A percentile compares a stretch with the other conserved stretches of the same genome.
phyloP scores from a whole-genome alignment of 2,797 vertebrate genomes.

The Notoglanidium macrostoma region DNA sequence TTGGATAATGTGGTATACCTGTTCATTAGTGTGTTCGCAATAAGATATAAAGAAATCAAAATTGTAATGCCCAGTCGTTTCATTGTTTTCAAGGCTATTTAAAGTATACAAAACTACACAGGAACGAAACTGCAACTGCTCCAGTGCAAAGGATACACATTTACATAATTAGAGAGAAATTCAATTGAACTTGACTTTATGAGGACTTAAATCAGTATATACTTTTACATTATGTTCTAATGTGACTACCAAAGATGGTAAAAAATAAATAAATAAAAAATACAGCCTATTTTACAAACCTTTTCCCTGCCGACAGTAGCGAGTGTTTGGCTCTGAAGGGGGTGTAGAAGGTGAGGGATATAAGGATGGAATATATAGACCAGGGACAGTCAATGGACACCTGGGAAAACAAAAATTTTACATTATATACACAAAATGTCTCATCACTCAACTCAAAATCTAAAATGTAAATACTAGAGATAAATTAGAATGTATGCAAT shows the following conservation, averaged over 20 bases:
- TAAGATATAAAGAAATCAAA: background rate
- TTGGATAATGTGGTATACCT: background rate
- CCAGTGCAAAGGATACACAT: background rate
- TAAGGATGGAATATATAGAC: constrained; percentile 96
- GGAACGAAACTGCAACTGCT: background rate
- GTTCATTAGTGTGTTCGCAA: background rate
- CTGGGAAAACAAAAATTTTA: constrained; percentile 64
- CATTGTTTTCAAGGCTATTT: background rate
- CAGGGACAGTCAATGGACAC: constrained; percentile 97
- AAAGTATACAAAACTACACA: background rate
- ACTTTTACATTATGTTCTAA: background rate
- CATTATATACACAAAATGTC: background rate
- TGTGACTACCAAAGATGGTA: background rate
- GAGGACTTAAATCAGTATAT: background rate
- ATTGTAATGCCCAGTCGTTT: background rate
- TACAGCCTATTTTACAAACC: constrained; percentile 70
- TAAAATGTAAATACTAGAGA: background rate
- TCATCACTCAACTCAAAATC: background rate
- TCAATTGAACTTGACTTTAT: background rate
- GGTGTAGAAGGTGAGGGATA: constrained; percentile 92
- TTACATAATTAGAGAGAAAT: background rate
- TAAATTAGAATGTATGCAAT: background rate
- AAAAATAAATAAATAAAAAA: background rate
- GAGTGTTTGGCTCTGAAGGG: constrained; percentile 92
- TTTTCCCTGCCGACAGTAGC: constrained; percentile 88